These are phyloP conservation scores for Syritta pipiens DNA, from an alignment of 2,888 invertebrate species.

Conservation along the genomic window DNA sequence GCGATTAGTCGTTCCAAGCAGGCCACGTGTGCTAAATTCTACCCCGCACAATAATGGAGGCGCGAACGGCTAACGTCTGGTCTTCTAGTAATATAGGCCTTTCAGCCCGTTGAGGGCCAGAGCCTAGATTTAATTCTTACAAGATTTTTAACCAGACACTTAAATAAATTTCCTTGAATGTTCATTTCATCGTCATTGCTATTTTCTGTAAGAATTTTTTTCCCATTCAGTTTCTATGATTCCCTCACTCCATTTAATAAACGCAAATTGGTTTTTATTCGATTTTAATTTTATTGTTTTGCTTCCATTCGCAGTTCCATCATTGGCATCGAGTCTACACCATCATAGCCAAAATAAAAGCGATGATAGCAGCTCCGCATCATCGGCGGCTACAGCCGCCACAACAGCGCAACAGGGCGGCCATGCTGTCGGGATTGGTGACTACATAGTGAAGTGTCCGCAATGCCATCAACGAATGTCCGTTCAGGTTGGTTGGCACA, in stretches of 20 bases:
- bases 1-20: no score
- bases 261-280: slow-evolving; percentile 34
- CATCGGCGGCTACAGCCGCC: slow-evolving; percentile 71
- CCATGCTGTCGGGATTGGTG: slow-evolving; percentile 73
- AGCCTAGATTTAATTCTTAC: no score
- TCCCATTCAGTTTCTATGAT: no score
- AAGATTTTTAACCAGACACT: no score
- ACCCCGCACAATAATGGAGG: no score
- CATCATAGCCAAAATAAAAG: slow-evolving; percentile 76
- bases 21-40: no score
- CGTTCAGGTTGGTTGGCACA: slow-evolving; percentile 77
- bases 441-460: slow-evolving; percentile 79
- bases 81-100: no score
- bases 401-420: slow-evolving; percentile 69
- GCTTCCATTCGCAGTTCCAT: slow-evolving; percentile 75
- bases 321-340: slow-evolving; percentile 78
- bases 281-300: slow-evolving; percentile 32
- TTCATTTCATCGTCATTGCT: no score
- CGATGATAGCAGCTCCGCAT: slow-evolving; percentile 73
- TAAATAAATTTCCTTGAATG: no score
- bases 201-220: no score
- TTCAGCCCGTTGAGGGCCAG: no score
- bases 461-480: slow-evolving; percentile 79
- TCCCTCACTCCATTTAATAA: background rate
- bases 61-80: no score